A percentile compares a stretch with the other conserved stretches of the same genome.
phyloP scores from a whole-genome alignment of 2,888 invertebrate species.

The Protodeltote pygarga region DNA sequence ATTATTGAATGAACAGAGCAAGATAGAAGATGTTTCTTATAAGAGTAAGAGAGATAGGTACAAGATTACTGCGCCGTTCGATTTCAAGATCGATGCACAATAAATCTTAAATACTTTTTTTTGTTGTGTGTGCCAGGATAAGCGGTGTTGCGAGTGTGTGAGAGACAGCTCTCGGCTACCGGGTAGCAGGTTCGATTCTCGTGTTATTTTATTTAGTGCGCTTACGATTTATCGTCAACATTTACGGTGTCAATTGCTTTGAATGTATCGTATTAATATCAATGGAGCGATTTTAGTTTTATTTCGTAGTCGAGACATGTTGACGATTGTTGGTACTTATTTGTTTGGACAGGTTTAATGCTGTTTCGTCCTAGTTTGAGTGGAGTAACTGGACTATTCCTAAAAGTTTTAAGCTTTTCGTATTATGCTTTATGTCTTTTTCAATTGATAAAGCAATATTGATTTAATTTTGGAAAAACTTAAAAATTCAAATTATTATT shows the following conservation, averaged over 20 bases:
- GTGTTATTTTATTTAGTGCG: constrained; percentile 52
- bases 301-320: constrained; percentile 45
- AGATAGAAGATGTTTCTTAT: constrained; percentile 24
- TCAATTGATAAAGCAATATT: no score
- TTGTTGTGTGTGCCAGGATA: constrained; percentile 57
- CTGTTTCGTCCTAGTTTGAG: not conserved
- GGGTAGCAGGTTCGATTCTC: constrained; percentile 65
- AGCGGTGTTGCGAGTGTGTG: constrained; percentile 62
- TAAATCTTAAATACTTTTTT: constrained; percentile 69
- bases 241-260: constrained; percentile 61
- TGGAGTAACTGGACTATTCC: no score
- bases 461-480: no score
- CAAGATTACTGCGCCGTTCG: constrained; percentile 61
- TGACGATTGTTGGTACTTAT: constrained; percentile 9
- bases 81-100: constrained; percentile 74
- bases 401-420: no score
- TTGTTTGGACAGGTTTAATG: constrained; percentile 16
- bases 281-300: constrained; percentile 44
- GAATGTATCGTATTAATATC: constrained; percentile 65
- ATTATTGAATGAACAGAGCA: constrained; percentile 63
- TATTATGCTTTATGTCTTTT: no score
- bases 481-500: no score
- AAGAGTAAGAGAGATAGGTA: constrained; percentile 42
- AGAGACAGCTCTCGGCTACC: constrained; percentile 71
- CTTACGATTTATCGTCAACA: constrained; percentile 66